These are phyloP conservation scores for Anagrus nilaparvatae DNA, from an alignment of 1,140 invertebrate species.

Conservation along the genomic window DNA sequence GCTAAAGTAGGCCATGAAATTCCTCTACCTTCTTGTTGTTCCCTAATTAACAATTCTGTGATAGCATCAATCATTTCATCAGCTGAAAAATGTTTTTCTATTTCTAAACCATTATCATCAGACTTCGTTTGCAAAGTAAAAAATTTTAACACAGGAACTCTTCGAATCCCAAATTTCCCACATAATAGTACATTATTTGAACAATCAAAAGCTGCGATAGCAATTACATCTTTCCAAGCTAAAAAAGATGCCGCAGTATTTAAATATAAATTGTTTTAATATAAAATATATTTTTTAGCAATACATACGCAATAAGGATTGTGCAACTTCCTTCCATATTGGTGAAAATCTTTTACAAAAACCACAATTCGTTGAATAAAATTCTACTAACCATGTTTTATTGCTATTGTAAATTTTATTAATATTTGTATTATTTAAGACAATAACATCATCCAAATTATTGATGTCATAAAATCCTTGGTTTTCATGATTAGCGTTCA, in stretches of 20 bases:
- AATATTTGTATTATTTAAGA: constrained; percentile 51
- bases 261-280: no score
- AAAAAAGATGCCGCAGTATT: no score
- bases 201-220: constrained; percentile 57
- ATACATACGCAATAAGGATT: no score
- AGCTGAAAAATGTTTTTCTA: constrained; percentile 44
- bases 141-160: constrained; percentile 73
- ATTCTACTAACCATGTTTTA: constrained; percentile 66
- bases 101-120: constrained; percentile 45
- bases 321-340: constrained; percentile 70
- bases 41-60: constrained; percentile 51
- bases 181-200: constrained; percentile 70
- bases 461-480: constrained; percentile 48
- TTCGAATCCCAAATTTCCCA: constrained; percentile 74
- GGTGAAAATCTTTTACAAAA: constrained; percentile 76
- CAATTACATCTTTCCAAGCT: constrained; percentile 51
- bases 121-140: constrained; percentile 54
- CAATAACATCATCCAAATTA: constrained; percentile 49
- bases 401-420: constrained; percentile 50
- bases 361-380: constrained; percentile 84
- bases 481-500: no score
- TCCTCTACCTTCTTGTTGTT: constrained; percentile 48
- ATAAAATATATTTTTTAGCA: no score
- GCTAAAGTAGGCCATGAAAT: constrained; percentile 54
- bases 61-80: constrained; percentile 41